Percentiles rank a stretch among this genome's conserved stretches.
These are phyloP conservation scores for Anguilla megastoma DNA, from an alignment of 2,797 vertebrate genomes.

Conservation along the genomic window DNA sequence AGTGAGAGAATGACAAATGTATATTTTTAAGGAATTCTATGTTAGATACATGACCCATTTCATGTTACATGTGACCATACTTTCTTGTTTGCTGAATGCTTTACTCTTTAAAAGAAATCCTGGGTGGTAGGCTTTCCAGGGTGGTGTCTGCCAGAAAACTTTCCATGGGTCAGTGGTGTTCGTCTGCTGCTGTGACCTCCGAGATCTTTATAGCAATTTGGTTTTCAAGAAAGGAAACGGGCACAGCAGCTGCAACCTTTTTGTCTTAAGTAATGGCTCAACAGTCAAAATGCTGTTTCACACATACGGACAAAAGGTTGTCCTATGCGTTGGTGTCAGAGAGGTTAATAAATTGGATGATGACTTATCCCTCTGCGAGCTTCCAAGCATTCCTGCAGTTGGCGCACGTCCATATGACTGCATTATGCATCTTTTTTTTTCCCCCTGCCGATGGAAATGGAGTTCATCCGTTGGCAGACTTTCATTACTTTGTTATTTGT, in stretches of 20 bases:
- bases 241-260: constrained; percentile 23
- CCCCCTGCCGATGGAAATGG: background rate
- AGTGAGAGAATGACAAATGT: background rate
- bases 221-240: constrained; percentile 26
- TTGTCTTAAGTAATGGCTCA: background rate
- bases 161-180: background rate
- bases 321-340: constrained; percentile 25
- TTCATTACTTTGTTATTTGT: constrained; percentile 15
- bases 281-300: background rate
- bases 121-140: no score
- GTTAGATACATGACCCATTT: background rate
- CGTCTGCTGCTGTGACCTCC: background rate
- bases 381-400: no score
- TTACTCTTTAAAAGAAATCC: background rate
- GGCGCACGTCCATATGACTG: constrained; percentile 19
- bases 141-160: no score
- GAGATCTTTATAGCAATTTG: constrained; percentile 15
- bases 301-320: background rate
- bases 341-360: constrained; percentile 40
- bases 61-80: background rate
- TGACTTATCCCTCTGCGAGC: constrained; percentile 14
- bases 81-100: background rate
- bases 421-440: constrained; percentile 31
- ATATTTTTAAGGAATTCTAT: background rate
- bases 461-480: background rate